Percentiles rank a stretch among this genome's conserved stretches.
Conservation (phyloP, 2,888 invertebrate genomes). For the Parnassius glacialis region DNA sequence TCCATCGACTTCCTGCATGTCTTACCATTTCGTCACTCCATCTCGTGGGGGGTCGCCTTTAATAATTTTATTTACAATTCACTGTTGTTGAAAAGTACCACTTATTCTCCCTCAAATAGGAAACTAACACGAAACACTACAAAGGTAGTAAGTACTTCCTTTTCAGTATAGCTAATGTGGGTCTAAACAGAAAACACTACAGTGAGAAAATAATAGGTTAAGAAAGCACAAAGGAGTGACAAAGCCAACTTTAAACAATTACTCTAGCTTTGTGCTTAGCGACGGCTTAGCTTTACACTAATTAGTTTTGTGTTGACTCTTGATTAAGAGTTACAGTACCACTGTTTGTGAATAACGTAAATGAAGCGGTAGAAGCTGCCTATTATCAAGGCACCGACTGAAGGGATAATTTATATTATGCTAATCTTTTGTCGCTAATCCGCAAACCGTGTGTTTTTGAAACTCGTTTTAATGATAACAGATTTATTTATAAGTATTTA, state of each 20-base stretch:
- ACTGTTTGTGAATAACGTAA: neutral
- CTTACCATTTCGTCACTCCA: too few relatives aligned
- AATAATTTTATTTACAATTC: too few relatives aligned
- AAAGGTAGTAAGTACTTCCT: neutral
- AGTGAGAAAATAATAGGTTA: constrained; percentile 10
- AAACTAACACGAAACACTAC: too few relatives aligned
- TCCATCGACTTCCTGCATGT: too few relatives aligned
- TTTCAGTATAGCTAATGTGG: constrained; percentile 5
- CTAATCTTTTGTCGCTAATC: constrained; percentile 40
- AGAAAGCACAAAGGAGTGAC: constrained; percentile 18
- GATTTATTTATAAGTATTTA: too few relatives aligned
- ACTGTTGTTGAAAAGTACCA: too few relatives aligned
- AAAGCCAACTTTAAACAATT: constrained; percentile 21
- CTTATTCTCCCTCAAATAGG: too few relatives aligned
- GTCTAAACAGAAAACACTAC: constrained; percentile 2
- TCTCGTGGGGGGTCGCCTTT: too few relatives aligned
- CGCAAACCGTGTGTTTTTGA: neutral
- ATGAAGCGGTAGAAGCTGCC: neutral
- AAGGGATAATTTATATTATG: constrained; percentile 37
- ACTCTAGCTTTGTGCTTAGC: constrained; percentile 19
- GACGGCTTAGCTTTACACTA: constrained; percentile 16
- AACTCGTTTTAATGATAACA: neutral
- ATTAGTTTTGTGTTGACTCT: constrained; percentile 14
- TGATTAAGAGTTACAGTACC: constrained; percentile 4
- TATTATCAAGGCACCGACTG: constrained; percentile 1